Conservation (phyloP, 2,797 vertebrate species). For the Sebastes cheni region DNA sequence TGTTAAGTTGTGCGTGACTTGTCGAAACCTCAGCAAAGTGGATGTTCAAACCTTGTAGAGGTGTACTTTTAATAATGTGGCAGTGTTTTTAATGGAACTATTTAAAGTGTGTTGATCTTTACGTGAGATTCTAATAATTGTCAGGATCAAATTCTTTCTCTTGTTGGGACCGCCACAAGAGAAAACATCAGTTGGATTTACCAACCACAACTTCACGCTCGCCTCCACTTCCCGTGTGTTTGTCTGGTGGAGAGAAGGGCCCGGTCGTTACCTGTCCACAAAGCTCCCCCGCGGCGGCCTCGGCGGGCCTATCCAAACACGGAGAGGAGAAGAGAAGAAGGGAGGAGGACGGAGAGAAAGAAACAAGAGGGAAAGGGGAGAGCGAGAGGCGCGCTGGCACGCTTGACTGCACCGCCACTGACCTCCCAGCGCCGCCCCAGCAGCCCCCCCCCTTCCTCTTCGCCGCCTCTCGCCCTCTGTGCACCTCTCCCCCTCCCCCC, state of each 20-base stretch:
- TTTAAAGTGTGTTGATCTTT: not conserved
- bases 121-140: not conserved
- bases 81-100: not conserved
- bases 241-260: conserved; percentile 45
- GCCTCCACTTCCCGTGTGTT: conserved; percentile 32
- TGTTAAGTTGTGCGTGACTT: not conserved
- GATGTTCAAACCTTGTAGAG: not conserved
- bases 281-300: conserved; percentile 73
- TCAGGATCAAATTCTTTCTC: not conserved
- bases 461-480: conserved; percentile 63
- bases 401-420: conserved; percentile 76
- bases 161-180: not conserved
- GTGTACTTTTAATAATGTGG: not conserved
- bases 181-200: conserved; percentile 17
- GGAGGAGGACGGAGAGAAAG: conserved; percentile 31
- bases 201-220: conserved; percentile 4
- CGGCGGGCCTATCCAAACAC: conserved; percentile 61
- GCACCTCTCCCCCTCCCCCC: conserved; percentile 33
- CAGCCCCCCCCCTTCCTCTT: conserved; percentile 50
- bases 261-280: conserved; percentile 76
- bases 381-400: conserved; percentile 67
- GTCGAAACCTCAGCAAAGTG: not conserved
- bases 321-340: conserved; percentile 3
- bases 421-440: conserved; percentile 76
- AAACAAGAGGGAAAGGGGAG: conserved; percentile 48